Evolutionary conservation across 92 coral and sea anemone genomes (phyloP).

Genomic region (Palythoa grandis): DNA sequence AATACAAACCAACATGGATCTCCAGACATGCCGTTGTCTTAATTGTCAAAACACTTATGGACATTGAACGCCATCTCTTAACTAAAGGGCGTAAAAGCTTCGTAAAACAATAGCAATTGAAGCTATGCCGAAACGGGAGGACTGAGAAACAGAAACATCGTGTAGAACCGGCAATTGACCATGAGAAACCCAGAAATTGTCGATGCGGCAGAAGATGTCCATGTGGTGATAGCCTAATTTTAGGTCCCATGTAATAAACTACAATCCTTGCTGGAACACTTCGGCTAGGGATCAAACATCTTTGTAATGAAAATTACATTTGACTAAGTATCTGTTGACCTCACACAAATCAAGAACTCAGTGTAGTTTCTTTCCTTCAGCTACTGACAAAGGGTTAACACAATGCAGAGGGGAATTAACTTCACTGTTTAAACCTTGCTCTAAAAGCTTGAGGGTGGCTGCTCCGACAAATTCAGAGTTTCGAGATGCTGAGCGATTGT

Average conservation of each 20-base stretch:
- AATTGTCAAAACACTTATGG: constrained; percentile 39
- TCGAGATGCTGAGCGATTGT: constrained; percentile 5
- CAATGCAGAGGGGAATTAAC: neutral
- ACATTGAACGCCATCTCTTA: too few species aligned
- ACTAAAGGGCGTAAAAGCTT: too few species aligned
- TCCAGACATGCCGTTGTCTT: constrained; percentile 61
- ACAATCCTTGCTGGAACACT: too few species aligned
- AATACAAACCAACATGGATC: neutral
- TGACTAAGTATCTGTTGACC: neutral
- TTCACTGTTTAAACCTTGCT: neutral
- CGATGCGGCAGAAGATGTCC: too few species aligned
- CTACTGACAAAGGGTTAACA: constrained; percentile 1
- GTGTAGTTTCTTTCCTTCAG: neutral
- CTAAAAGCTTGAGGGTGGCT: neutral
- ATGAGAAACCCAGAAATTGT: too few species aligned
- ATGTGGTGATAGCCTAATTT: constrained; percentile 1
- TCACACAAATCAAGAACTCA: constrained; percentile 14
- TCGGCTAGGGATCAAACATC: too few species aligned
- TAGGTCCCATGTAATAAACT: constrained; percentile 31
- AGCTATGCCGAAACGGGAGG: neutral
- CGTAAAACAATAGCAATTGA: constrained; percentile 25
- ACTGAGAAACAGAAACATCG: neutral
- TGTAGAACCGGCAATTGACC: neutral
- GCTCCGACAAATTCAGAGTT: constrained; percentile 1
- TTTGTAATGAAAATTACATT: too few species aligned